These are phyloP conservation scores for Limnephilus marmoratus DNA, from an alignment of 2,888 invertebrate genomes.

Conservation along the genomic window DNA sequence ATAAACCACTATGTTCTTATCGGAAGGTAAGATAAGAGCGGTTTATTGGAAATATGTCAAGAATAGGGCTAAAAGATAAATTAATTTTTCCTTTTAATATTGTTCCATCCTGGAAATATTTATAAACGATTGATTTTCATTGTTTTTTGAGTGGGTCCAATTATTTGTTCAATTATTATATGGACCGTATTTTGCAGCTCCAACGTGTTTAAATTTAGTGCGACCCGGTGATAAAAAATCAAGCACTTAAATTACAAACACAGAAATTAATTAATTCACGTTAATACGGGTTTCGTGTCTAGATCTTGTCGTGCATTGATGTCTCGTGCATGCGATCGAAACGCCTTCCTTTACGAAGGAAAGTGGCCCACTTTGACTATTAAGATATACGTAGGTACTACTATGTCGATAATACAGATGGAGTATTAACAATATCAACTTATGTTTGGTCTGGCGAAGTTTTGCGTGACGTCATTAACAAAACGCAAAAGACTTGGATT, in stretches of 20 bases:
- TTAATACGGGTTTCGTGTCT: conserved; percentile 19
- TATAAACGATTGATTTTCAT: neutral
- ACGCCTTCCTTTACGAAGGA: neutral
- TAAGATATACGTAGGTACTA: neutral
- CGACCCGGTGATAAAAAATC: too few species aligned
- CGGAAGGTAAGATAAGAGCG: too few species aligned
- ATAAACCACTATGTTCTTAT: too few species aligned
- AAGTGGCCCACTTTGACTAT: conserved; percentile 21
- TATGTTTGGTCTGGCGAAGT: neutral
- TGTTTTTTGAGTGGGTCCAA: neutral
- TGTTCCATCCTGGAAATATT: too few species aligned
- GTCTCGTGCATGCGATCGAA: neutral
- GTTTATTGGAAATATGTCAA: too few species aligned
- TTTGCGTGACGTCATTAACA: too few species aligned
- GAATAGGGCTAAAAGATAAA: too few species aligned
- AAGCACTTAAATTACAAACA: neutral
- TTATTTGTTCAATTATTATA: too few species aligned
- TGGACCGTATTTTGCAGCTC: neutral
- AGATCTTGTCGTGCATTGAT: neutral
- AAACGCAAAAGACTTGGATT: too few species aligned
- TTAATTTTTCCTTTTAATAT: too few species aligned
- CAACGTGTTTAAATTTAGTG: neutral
- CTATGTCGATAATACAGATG: neutral
- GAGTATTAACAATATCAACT: neutral
- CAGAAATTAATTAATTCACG: neutral